These are phyloP conservation scores for Ia io DNA, from an alignment of 2,113 vertebrate species.

Conservation along the genomic window DNA sequence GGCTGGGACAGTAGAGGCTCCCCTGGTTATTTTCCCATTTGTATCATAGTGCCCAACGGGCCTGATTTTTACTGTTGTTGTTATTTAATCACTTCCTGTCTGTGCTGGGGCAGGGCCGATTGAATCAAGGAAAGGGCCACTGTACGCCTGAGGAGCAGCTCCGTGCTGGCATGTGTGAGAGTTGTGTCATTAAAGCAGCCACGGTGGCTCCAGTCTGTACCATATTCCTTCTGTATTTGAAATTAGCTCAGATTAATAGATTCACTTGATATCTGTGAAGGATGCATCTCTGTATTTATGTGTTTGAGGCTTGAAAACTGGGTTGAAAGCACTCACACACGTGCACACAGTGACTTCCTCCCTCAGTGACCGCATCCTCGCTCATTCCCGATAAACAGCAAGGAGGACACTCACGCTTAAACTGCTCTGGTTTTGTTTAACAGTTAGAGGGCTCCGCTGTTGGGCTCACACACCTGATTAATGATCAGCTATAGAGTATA, in stretches of 20 bases:
- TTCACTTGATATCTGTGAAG: conserved; percentile 55
- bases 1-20: not conserved
- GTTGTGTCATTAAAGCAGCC: conserved; percentile 44
- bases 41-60: conserved; percentile 84
- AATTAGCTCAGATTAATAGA: conserved; percentile 1
- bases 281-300: conserved; percentile 23
- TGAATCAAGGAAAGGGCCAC: not conserved
- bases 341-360: not conserved
- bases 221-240: conserved; percentile 70
- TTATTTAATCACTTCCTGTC: conserved; percentile 20
- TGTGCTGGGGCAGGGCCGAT: conserved; percentile 22
- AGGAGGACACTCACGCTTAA: not conserved
- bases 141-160: not conserved
- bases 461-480: conserved; percentile 74
- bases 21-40: conserved; percentile 56
- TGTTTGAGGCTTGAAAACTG: not conserved
- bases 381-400: conserved; percentile 14
- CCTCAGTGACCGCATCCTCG: not conserved
- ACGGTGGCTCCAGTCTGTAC: conserved; percentile 76
- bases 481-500: conserved; percentile 80
- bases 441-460: conserved; percentile 32
- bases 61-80: conserved; percentile 55
- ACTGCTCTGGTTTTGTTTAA: not conserved
- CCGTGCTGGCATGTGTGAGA: conserved; percentile 46
- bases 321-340: not conserved